phyloP scores from a whole-genome alignment of 2,113 vertebrate species.

The Tachysurus fulvidraco region DNA sequence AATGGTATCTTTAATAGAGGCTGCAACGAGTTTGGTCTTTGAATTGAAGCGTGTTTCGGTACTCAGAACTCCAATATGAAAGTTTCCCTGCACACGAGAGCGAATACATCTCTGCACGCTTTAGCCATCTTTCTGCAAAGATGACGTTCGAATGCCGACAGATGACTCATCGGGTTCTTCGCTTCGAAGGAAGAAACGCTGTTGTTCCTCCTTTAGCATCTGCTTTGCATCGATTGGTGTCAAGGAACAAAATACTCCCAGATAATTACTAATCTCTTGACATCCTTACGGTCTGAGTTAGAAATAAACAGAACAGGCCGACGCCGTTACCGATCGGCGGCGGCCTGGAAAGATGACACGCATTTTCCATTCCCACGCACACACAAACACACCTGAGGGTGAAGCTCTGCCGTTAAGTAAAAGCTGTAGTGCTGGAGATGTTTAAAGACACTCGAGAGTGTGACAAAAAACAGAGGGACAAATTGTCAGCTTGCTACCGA shows the following conservation, averaged over 20 bases:
- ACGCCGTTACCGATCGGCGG: not conserved
- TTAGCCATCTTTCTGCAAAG: not conserved
- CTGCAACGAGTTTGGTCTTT: not conserved
- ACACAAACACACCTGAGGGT: constrained; percentile 16
- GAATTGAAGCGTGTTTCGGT: not conserved
- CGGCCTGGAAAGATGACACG: not conserved
- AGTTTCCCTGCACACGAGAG: not conserved
- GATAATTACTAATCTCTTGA: not conserved
- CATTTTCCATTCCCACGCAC: not conserved
- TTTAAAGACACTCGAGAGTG: constrained; percentile 3
- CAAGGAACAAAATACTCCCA: not conserved
- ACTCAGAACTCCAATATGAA: not conserved
- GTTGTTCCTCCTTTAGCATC: not conserved
- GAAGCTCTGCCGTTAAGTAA: not conserved
- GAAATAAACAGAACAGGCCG: not conserved
- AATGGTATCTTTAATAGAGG: not conserved
- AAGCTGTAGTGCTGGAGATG: not conserved
- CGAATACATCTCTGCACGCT: not conserved
- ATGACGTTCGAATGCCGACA: not conserved
- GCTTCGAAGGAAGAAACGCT: not conserved
- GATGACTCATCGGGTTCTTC: not conserved
- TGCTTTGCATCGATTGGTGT: not conserved
- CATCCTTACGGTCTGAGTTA: not conserved
- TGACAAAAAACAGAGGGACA: constrained; percentile 9
- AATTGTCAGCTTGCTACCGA: not conserved